Evolutionary conservation across 2,113 vertebrate species (phyloP).

Genomic region (Petromus typicus): DNA sequence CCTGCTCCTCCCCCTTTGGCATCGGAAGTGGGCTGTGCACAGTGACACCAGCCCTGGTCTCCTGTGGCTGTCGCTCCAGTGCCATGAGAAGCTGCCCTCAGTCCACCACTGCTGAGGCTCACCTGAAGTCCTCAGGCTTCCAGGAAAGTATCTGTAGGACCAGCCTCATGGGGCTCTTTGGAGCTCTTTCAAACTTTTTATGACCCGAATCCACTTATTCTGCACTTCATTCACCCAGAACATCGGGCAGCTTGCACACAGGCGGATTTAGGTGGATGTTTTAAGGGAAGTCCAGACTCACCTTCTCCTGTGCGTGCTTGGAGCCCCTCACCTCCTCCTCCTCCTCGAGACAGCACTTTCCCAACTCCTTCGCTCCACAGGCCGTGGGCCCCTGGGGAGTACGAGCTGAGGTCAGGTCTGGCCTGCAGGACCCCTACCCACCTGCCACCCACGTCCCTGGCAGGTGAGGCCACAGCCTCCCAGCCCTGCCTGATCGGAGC

Average conservation of each 20-base stretch:
- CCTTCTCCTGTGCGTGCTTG: constrained; percentile 13
- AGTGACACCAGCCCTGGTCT: neutral
- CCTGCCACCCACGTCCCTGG: neutral
- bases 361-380: constrained; percentile 83
- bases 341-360: constrained; percentile 83
- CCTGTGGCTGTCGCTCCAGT: neutral
- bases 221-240: neutral
- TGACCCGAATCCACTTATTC: neutral
- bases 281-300: constrained; percentile 61
- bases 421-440: fast-evolving
- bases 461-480: neutral
- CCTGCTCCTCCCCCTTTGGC: neutral
- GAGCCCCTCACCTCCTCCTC: constrained; percentile 35
- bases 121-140: neutral
- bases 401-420: neutral
- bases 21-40: neutral
- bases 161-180: neutral
- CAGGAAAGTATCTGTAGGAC: neutral
- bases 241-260: neutral
- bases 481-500: neutral
- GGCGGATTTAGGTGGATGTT: neutral
- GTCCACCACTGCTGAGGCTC: neutral
- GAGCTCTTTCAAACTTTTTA: neutral
- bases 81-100: neutral
- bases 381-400: constrained; percentile 84